Base-by-base conservation (phyloP, 2,797 vertebrate species). In the Lepus oiostolus region DNA sequence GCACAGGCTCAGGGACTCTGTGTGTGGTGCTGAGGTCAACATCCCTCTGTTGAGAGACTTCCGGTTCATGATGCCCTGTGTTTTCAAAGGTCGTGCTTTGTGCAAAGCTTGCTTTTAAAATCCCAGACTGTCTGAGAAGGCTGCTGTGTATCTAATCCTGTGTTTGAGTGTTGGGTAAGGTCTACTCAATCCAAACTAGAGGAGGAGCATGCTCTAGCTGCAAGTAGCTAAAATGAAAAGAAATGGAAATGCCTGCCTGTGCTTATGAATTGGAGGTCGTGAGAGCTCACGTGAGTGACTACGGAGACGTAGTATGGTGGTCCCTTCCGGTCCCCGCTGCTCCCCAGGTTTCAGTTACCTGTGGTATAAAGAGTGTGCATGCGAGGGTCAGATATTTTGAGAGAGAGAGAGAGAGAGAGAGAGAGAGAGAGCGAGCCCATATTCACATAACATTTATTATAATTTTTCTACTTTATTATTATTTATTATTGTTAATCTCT, bases 71-170 rank as follows among this genome's bases (percentile, higher is more conserved):
- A 81, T 17, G 85, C 4, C 42, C 0, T 52, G 22, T 79, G 38
- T 16, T 87, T 96, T 67, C 58, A 93, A 88, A 75, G 0, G 0
- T 85, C 90, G 79, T 11, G 28, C 38, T 95, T 90, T 1, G 1
- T 60, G 1, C 70, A 88, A 81, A 68, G 10, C n/a, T 88, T 81
- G 42, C 58, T 75, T 71, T 90, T 82, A 67, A 21, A 28, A 80
- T 72, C 60, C n/a, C 38, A 90, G 24, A 85, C 32, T 77, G 52
- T 86, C 81, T 82, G 22, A 88, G 79, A 90, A 70, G 60, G 30
- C 32, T 60, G 30, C 80, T 70, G 24, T 91, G 22, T 42, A 26
- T 89, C 72, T 87, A 80, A 74, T 75, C 70, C 92, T 95, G 74
- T 82, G 65, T 79, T 88, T 88, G 75, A 74, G 63, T 58, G 47